These are phyloP conservation scores for Aurelia coerulea DNA, from an alignment of 30 jellyfish, hydroid and myxozoan species.

Conservation along the genomic window DNA sequence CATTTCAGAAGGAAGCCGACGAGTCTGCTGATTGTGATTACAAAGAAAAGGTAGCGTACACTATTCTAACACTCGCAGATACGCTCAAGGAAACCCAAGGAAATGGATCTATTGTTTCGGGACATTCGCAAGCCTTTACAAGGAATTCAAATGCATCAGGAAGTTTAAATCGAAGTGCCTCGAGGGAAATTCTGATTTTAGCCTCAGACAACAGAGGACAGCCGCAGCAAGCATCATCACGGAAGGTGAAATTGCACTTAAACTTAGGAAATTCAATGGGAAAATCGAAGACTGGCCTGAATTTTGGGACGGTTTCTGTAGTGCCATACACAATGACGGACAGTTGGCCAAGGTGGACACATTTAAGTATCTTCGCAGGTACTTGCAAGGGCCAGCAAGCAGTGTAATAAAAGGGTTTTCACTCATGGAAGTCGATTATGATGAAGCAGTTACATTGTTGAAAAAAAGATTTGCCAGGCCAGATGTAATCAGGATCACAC, in stretches of 20 bases:
- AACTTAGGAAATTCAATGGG: background rate
- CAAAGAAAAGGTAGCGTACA: no score
- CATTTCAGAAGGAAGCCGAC: no score
- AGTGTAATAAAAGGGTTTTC: slow-evolving; percentile 14
- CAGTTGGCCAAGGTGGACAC: slow-evolving; percentile 28
- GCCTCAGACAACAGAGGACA: slow-evolving; percentile 15
- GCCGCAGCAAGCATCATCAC: background rate
- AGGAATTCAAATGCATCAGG: slow-evolving; percentile 22
- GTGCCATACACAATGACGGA: slow-evolving; percentile 42
- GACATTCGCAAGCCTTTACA: background rate
- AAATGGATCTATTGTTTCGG: no score
- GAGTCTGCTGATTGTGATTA: no score
- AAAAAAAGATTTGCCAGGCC: no score
- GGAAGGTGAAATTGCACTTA: slow-evolving; percentile 15
- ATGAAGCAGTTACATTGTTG: no score
- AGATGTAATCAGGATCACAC: no score
- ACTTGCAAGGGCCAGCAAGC: slow-evolving; percentile 51
- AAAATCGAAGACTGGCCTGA: background rate
- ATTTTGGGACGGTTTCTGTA: slow-evolving; percentile 58
- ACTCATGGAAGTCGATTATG: no score
- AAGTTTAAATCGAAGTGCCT: slow-evolving; percentile 16
- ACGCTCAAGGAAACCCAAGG: no score
- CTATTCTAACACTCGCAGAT: no score
- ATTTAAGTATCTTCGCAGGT: slow-evolving; percentile 27
- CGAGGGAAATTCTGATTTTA: slow-evolving; percentile 12